Evolutionary conservation across 1,140 invertebrate genomes (phyloP).

Genomic region (Diorhabda elongata): DNA sequence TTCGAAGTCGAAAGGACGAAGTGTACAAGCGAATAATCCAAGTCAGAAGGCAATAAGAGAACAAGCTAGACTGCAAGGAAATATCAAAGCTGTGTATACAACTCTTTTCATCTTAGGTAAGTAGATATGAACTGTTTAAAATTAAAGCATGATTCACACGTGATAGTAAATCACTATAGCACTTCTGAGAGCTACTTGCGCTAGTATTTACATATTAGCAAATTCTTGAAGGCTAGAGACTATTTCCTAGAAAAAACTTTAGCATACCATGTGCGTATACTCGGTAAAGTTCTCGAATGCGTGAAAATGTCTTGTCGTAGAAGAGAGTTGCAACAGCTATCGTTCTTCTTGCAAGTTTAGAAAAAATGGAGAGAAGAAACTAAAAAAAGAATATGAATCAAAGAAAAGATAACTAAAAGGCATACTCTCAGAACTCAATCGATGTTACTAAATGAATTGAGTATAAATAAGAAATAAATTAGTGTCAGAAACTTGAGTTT

Average conservation of each 20-base stretch:
- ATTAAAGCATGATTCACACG: background rate
- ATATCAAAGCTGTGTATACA: conserved; percentile 63
- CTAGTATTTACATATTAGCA: conserved; percentile 7
- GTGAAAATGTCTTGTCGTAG: conserved; percentile 7
- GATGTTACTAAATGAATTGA: no score
- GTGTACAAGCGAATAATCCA: background rate
- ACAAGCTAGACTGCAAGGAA: conserved; percentile 47
- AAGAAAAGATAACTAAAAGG: conserved; percentile 10
- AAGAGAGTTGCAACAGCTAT: conserved; percentile 6
- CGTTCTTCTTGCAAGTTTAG: conserved; percentile 5
- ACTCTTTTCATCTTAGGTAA: conserved; percentile 56
- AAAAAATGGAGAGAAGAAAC: background rate
- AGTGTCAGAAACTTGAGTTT: no score
- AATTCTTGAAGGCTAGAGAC: background rate
- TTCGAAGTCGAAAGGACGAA: conserved; percentile 30
- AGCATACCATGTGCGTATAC: background rate
- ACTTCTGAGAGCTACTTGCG: conserved; percentile 4
- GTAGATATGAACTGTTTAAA: background rate
- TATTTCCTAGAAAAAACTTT: background rate
- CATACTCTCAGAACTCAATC: background rate
- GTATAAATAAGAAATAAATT: no score
- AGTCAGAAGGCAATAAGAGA: conserved; percentile 33
- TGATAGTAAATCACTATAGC: conserved; percentile 7
- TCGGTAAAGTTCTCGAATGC: background rate
- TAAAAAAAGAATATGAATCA: conserved; percentile 20